These are phyloP conservation scores for Tricholaema leucomelas DNA, from an alignment of 2,113 vertebrate genomes.

Conservation along the genomic window DNA sequence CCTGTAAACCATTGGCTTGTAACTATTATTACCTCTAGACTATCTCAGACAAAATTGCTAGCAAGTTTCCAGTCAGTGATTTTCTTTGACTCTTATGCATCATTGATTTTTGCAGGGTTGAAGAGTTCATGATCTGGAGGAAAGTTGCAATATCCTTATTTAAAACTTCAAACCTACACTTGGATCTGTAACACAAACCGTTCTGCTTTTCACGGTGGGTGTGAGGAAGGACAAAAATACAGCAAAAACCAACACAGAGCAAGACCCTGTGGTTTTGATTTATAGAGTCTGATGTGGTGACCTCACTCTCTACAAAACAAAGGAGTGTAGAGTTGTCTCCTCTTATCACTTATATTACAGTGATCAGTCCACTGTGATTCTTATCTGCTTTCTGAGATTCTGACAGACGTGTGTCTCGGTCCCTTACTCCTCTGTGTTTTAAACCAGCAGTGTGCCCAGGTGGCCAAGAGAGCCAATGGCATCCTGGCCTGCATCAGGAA, in stretches of 20 bases:
- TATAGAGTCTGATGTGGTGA: conserved; percentile 35
- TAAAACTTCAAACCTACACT: background rate
- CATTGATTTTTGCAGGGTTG: background rate
- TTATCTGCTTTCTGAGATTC: conserved; percentile 6
- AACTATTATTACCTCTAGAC: background rate
- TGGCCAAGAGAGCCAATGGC: too few species aligned
- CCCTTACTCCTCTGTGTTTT: background rate
- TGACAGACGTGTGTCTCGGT: background rate
- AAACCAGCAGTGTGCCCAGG: too few species aligned
- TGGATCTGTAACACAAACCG: background rate
- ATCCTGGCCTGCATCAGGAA: too few species aligned
- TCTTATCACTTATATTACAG: conserved; percentile 12
- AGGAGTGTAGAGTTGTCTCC: conserved; percentile 20
- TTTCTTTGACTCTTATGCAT: background rate
- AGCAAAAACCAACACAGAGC: background rate
- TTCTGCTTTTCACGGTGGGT: background rate
- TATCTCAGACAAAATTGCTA: background rate
- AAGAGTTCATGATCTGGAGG: background rate
- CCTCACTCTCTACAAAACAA: conserved; percentile 37
- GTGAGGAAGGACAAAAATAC: background rate
- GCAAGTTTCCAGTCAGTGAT: background rate
- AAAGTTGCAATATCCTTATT: background rate
- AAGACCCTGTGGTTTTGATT: background rate
- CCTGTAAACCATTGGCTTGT: background rate
- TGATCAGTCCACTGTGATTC: conserved; percentile 36